phyloP scores from a whole-genome alignment of 2,113 vertebrate genomes.

The Colius striatus region DNA sequence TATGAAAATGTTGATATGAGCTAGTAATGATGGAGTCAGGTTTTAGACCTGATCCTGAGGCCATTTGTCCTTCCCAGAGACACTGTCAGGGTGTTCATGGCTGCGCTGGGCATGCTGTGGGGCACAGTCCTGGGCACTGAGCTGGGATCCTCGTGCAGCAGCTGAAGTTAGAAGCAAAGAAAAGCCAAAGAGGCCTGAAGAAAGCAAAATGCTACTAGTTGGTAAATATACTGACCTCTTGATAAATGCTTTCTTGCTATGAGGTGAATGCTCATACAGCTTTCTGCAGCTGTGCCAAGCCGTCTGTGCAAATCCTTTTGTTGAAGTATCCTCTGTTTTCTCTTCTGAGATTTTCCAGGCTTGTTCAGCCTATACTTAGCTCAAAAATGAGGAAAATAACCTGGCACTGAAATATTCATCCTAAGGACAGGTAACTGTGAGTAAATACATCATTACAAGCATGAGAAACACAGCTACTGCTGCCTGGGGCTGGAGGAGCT shows the following conservation, averaged over 20 bases:
- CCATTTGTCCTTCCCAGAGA: not conserved
- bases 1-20: not conserved
- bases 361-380: not conserved
- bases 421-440: not conserved
- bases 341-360: not conserved
- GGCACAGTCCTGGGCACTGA: not conserved
- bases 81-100: accelerated
- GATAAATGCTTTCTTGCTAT: not conserved
- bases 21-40: not conserved
- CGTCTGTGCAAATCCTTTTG: not conserved
- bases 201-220: not conserved
- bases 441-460: accelerated
- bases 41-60: too few relatives aligned
- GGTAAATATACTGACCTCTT: not conserved
- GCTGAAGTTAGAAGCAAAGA: not conserved
- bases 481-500: accelerated
- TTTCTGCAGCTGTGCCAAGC: not conserved
- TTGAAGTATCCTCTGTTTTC: not conserved
- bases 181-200: not conserved
- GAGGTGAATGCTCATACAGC: not conserved
- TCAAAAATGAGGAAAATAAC: not conserved
- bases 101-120: not conserved
- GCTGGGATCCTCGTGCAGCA: accelerated
- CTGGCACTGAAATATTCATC: not conserved
- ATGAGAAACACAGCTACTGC: accelerated